Evolutionary conservation across 2,113 vertebrate species (phyloP), one percentile per base, ranked within the genome.

Genomic region (Kryptolebias marmoratus): DNA sequence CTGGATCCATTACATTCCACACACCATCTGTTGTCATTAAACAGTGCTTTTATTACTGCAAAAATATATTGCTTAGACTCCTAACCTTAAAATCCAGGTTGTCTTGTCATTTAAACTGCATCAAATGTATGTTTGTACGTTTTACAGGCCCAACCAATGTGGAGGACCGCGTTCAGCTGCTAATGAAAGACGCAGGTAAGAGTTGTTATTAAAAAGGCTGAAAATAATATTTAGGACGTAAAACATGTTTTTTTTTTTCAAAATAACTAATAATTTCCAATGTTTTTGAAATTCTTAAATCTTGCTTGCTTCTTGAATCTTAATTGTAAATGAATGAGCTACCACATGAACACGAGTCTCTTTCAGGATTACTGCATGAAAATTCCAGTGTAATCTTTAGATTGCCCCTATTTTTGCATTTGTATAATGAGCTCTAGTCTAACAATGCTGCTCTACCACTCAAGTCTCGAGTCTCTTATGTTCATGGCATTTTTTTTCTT

Each of bases 141-240:
- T 22, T 77, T 81, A 11, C 75, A 98, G 97, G 95, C 5, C 92
- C 96, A 54, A 95, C 95, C 44, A 94, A 93, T 54, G 78, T 96
- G 68, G 96, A 97, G 84, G 93, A 99, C 81, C 89, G 93, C n/a
- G 95, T 92, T 89, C 93, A 94, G 85, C 66, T 99, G 79, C 92
- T 97, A 74, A 96, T 99, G 88, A 99, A 99, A 93, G 97, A 99
- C 94, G 96, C 97, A 85, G 97, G 97, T 99, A 42, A 42, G 18
- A 59, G n/a, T 22, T 59, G 10, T 1, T 42, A 22, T 42, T 8
- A 13, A 15, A 18, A 10, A 32, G 1, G 14, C 15, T 11, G 18
- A 32, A 36, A 16, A 36, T 31, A 5, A 36, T 22, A 22, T 30
- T 16, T 42, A 5, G 15, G 31, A 30, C 11, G 7, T 55, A 14